A percentile compares a stretch with the other conserved stretches of the same genome.
phyloP scores from a whole-genome alignment of 2,797 vertebrate genomes.

The Staurois parvus region DNA sequence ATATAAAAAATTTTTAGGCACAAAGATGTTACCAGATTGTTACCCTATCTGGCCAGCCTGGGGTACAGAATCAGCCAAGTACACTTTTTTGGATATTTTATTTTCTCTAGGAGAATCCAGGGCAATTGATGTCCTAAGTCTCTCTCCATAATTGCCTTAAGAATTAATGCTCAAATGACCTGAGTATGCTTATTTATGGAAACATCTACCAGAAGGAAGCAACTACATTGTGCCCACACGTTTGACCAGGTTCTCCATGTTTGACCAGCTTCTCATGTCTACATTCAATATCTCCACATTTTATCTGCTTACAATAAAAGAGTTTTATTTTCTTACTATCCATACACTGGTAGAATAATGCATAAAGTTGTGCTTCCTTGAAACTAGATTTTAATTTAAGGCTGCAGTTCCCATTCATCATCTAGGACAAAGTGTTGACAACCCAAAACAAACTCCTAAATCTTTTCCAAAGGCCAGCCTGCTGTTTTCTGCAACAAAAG shows the following conservation, averaged over 20 bases:
- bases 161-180: no score
- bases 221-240: not conserved
- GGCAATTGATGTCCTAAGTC: no score
- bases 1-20: no score
- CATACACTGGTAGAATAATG: conserved; percentile 47
- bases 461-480: conserved; percentile 55
- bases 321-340: conserved; percentile 1
- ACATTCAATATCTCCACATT: not conserved
- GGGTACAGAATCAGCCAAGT: not conserved
- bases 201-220: not conserved
- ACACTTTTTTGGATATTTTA: not conserved
- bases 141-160: no score
- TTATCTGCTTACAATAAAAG: not conserved
- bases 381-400: conserved; percentile 50
- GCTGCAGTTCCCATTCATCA: conserved; percentile 50
- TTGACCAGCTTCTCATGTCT: not conserved
- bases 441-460: conserved; percentile 59
- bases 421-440: conserved; percentile 60
- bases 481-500: conserved; percentile 59
- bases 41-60: not conserved
- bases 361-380: conserved; percentile 28
- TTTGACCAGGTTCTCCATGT: not conserved
- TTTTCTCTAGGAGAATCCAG: no score
- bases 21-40: not conserved
- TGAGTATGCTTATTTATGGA: not conserved